These are phyloP conservation scores for Andrena fulva DNA, from an alignment of 2,888 invertebrate species.

Conservation along the genomic window DNA sequence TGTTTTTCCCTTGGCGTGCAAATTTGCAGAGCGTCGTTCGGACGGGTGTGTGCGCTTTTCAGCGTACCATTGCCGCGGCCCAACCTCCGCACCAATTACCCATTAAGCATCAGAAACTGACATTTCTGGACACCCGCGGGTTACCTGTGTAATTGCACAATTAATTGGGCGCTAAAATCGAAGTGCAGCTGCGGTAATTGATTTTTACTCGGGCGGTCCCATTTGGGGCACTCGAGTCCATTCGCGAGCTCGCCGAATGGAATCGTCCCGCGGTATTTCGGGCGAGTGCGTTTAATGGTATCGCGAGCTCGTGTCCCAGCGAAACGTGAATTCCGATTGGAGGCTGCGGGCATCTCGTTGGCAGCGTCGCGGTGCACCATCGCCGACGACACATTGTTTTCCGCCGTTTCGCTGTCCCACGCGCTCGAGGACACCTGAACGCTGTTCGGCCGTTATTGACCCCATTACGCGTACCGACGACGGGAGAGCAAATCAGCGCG, in stretches of 20 bases:
- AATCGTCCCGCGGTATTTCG: slow-evolving; percentile 31
- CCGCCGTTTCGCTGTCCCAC: not conserved
- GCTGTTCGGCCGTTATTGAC: slow-evolving; percentile 62
- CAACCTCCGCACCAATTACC: too few relatives aligned
- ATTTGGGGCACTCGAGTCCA: too few relatives aligned
- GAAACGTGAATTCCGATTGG: slow-evolving; percentile 35
- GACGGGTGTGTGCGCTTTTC: too few relatives aligned
- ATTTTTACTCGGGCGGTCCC: slow-evolving; percentile 26
- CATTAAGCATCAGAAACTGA: too few relatives aligned
- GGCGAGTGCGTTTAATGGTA: slow-evolving; percentile 18
- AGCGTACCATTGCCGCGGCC: too few relatives aligned
- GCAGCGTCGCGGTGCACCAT: slow-evolving; percentile 22
- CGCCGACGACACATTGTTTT: slow-evolving; percentile 8
- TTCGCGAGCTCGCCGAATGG: slow-evolving; percentile 8
- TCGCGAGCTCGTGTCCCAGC: slow-evolving; percentile 7
- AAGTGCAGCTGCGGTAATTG: slow-evolving; percentile 24
- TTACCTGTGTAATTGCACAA: too few relatives aligned
- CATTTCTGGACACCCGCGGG: too few relatives aligned
- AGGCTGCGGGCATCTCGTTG: not conserved
- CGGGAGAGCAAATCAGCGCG: slow-evolving; percentile 56
- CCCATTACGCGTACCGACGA: slow-evolving; percentile 63
- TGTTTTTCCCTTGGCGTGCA: too few relatives aligned
- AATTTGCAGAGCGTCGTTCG: too few relatives aligned
- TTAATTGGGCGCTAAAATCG: too few relatives aligned
- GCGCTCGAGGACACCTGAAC: slow-evolving; percentile 21